Evolutionary conservation across 2,888 invertebrate species (phyloP).

Genomic region (Coremacera marginata): DNA sequence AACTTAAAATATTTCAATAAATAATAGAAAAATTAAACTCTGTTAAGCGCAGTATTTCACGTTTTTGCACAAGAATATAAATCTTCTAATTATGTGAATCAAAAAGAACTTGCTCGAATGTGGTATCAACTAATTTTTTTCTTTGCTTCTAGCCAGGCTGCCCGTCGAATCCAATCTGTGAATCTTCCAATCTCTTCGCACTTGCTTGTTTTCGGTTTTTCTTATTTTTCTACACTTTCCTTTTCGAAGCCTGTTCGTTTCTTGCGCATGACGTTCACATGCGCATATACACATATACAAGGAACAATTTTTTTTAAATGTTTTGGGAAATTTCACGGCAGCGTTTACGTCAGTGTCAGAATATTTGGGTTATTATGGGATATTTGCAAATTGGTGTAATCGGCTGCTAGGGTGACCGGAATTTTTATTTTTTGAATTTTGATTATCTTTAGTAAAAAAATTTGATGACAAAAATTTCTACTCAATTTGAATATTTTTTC

Average conservation of each 20-base stretch:
- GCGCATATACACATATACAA: neutral
- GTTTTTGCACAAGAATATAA: neutral
- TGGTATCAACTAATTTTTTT: neutral
- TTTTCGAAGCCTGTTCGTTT: neutral
- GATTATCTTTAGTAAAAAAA: neutral
- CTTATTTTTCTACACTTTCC: slow-evolving; percentile 16
- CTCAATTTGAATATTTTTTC: too few relatives aligned
- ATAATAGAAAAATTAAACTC: neutral
- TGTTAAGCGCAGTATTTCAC: neutral
- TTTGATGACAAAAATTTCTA: too few relatives aligned
- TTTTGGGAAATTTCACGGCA: neutral
- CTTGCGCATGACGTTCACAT: slow-evolving; percentile 24
- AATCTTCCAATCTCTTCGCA: neutral
- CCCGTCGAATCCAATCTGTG: slow-evolving; percentile 3
- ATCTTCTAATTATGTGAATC: neutral
- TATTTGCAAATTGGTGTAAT: neutral
- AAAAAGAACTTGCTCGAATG: slow-evolving; percentile 28
- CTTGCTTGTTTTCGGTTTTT: slow-evolving; percentile 1
- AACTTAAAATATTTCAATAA: slow-evolving; percentile 10
- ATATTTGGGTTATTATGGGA: neutral
- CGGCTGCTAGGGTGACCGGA: neutral
- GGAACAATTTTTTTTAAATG: too few relatives aligned
- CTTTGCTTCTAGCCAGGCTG: neutral
- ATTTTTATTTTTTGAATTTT: slow-evolving; percentile 1
- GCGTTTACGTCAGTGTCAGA: neutral